Evolutionary conservation across 1,140 invertebrate species (phyloP).

Genomic region (Halesus radiatus): DNA sequence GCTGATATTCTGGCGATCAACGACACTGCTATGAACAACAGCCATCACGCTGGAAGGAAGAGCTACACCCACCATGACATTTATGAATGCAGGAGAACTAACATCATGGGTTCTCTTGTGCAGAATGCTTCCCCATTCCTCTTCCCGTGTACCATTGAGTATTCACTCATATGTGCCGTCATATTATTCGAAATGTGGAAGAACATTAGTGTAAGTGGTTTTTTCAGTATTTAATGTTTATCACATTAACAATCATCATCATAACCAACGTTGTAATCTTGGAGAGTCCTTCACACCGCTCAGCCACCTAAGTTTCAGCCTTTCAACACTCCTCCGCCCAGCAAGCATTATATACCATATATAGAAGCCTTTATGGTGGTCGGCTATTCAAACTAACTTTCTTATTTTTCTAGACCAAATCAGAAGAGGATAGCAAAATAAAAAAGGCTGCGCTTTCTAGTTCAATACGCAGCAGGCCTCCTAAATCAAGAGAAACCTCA

Average conservation of each 20-base stretch:
- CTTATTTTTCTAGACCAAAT: constrained; percentile 12
- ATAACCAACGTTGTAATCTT: too few species aligned
- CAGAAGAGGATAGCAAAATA: not conserved
- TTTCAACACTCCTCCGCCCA: too few species aligned
- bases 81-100: constrained; percentile 67
- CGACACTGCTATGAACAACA: not conserved
- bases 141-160: constrained; percentile 93
- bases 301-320: too few species aligned
- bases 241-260: too few species aligned
- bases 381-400: not conserved
- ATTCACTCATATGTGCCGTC: constrained; percentile 86
- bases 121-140: constrained; percentile 88
- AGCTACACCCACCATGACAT: constrained; percentile 48
- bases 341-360: too few species aligned
- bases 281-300: too few species aligned
- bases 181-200: constrained; percentile 90
- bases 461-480: constrained; percentile 39
- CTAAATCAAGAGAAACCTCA: constrained; percentile 65
- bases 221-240: not conserved
- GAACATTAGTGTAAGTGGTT: constrained; percentile 64
- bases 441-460: constrained; percentile 13
- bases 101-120: constrained; percentile 79
- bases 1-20: not conserved
- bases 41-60: not conserved
- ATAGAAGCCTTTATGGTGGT: too few species aligned